Percentiles rank a stretch among this genome's conserved stretches.
Conservation (phyloP, 2,113 vertebrate species). For the Trematocara nigrifrons region DNA sequence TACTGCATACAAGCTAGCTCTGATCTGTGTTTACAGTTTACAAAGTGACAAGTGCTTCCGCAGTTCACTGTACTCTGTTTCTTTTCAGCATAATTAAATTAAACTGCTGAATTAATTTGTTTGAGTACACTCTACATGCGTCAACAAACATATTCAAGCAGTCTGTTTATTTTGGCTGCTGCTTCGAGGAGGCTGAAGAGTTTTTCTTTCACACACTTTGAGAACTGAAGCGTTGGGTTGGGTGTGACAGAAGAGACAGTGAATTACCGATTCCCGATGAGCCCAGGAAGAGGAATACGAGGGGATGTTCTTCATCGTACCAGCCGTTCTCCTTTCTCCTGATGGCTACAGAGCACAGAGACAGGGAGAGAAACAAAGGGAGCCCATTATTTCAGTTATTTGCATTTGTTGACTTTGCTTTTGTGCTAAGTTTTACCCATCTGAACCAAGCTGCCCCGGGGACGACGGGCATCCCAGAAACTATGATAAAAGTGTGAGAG, state of each 20-base stretch:
- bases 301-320: slow-evolving; percentile 96
- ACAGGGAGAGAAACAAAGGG: neutral
- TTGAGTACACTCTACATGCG: neutral
- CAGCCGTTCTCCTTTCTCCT: slow-evolving; percentile 98
- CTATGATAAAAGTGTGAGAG: slow-evolving; percentile 37
- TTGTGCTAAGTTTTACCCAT: slow-evolving; percentile 4
- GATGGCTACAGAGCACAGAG: slow-evolving; percentile 74
- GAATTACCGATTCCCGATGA: slow-evolving; percentile 94
- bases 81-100: neutral
- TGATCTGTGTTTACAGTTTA: neutral
- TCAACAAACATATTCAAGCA: neutral
- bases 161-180: slow-evolving; percentile 19
- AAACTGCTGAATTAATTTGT: neutral
- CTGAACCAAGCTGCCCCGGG: slow-evolving; percentile 16
- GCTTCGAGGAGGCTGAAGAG: neutral
- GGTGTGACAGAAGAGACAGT: neutral
- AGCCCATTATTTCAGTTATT: slow-evolving; percentile 24
- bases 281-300: slow-evolving; percentile 96
- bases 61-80: neutral
- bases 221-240: neutral
- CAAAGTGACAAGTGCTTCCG: neutral
- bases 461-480: slow-evolving; percentile 38
- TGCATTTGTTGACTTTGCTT: slow-evolving; percentile 51
- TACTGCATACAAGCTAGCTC: neutral
- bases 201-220: neutral